phyloP scores from a whole-genome alignment of 2,113 vertebrate species.

The Mobula birostris region DNA sequence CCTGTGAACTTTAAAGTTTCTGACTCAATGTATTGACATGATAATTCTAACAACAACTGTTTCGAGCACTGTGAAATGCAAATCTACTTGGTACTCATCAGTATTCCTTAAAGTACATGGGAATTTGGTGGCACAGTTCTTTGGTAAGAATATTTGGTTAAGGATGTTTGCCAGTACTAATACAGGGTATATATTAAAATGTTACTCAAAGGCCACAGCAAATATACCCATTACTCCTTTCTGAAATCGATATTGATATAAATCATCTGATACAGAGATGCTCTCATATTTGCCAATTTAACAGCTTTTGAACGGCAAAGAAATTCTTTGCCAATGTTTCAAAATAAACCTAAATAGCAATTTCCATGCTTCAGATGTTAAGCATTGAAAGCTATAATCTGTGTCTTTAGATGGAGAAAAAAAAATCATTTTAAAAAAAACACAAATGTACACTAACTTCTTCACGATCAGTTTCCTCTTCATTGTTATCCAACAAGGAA shows the following conservation, averaged over 20 bases:
- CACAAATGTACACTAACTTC: slow-evolving; percentile 62
- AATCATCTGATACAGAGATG: neutral
- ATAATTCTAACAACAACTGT: neutral
- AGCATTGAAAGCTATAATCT: neutral
- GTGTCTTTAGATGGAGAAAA: too few relatives aligned
- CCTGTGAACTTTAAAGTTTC: neutral
- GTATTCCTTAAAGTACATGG: neutral
- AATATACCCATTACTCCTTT: neutral
- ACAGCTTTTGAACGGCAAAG: neutral
- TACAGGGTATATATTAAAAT: neutral
- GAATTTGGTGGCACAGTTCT: neutral
- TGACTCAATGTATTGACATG: neutral
- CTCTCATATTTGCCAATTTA: neutral
- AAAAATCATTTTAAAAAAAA: neutral
- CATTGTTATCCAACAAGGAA: slow-evolving; percentile 50
- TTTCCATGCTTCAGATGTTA: neutral
- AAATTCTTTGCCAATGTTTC: neutral
- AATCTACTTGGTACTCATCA: neutral
- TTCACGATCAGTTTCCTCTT: slow-evolving; percentile 67
- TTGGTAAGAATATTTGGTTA: neutral
- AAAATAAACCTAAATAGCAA: neutral
- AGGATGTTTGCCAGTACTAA: neutral
- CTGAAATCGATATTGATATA: neutral
- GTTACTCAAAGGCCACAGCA: neutral
- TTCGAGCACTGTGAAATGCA: neutral